phyloP scores from a whole-genome alignment of 2,113 vertebrate genomes.

The Nothobranchius furzeri region DNA sequence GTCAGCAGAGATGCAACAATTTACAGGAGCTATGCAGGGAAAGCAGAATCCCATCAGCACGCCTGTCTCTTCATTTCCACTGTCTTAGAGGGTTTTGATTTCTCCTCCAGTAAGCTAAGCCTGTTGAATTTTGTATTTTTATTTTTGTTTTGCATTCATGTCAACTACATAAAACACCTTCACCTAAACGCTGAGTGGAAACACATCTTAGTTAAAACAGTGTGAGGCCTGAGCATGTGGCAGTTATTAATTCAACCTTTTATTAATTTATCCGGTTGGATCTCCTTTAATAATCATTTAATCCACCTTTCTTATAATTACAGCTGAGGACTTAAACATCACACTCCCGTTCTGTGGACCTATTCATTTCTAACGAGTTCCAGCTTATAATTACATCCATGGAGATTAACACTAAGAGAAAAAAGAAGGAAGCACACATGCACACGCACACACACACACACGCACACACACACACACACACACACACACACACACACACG shows the following conservation, averaged over 20 bases:
- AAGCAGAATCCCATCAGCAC: constrained; percentile 2
- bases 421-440: constrained; percentile 23
- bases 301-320: constrained; percentile 54
- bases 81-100: neutral
- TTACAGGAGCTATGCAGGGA: constrained; percentile 22
- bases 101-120: neutral
- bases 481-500: neutral
- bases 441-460: neutral
- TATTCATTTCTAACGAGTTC: constrained; percentile 61
- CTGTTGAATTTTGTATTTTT: neutral
- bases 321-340: constrained; percentile 36
- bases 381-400: constrained; percentile 53
- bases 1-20: constrained; percentile 28
- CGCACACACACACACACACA: neutral
- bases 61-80: constrained; percentile 27
- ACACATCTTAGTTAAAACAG: neutral
- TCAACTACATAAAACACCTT: neutral
- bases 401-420: constrained; percentile 48
- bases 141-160: neutral
- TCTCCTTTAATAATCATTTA: constrained; percentile 37
- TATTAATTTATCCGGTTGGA: neutral
- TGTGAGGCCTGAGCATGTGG: neutral
- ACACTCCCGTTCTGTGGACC: constrained; percentile 36
- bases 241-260: constrained; percentile 1
- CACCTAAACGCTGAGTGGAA: neutral